Percentiles rank a stretch among this genome's conserved stretches.
Evolutionary conservation across 2,797 vertebrate genomes (phyloP).

Genomic region (Halcyon chelicuti): DNA sequence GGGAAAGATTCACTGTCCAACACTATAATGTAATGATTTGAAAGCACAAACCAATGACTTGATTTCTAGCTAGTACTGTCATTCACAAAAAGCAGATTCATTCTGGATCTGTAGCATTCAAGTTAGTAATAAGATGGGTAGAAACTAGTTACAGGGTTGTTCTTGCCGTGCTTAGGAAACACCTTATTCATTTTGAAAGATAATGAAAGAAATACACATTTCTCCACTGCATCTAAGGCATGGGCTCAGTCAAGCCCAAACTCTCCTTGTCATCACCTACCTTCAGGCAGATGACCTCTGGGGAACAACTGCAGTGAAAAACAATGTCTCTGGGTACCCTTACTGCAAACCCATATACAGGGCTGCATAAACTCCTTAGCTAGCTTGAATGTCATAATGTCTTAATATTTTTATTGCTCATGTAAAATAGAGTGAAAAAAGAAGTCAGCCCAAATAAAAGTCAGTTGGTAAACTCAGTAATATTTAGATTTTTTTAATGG

Average conservation of each 20-base stretch:
- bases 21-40: background rate
- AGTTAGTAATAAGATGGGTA: background rate
- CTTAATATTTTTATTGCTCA: background rate
- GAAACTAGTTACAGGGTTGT: background rate
- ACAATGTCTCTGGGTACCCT: background rate
- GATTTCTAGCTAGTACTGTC: background rate
- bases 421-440: background rate
- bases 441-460: background rate
- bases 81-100: background rate
- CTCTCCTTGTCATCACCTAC: background rate
- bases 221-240: background rate
- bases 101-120: background rate
- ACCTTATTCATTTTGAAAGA: background rate
- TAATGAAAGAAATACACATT: background rate
- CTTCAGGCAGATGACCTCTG: background rate
- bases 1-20: background rate
- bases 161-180: background rate
- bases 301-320: background rate
- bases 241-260: background rate
- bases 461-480: background rate
- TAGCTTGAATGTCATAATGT: background rate
- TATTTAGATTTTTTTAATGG: background rate
- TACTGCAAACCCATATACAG: background rate
- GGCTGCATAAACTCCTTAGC: background rate
- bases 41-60: background rate